A percentile compares a stretch with the other conserved stretches of the same genome.
These are phyloP conservation scores for Piprites chloris DNA, from an alignment of 2,113 vertebrate species.

Conservation along the genomic window DNA sequence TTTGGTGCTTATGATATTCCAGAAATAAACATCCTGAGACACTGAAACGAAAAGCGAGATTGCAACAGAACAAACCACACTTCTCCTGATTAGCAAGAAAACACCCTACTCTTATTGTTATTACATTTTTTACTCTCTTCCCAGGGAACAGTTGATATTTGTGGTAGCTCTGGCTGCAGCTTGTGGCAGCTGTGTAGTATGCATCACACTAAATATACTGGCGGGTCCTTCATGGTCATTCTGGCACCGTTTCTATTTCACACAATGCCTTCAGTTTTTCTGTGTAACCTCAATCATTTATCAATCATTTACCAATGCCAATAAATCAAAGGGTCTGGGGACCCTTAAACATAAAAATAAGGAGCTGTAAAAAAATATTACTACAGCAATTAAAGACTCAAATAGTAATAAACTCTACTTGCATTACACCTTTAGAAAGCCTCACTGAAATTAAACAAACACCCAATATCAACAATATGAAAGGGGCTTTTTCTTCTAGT, in stretches of 20 bases:
- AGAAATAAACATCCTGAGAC: neutral
- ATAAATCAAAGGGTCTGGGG: conserved; percentile 72
- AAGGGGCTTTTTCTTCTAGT: conserved; percentile 65
- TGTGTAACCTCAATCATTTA: conserved; percentile 62
- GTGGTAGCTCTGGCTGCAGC: conserved; percentile 19
- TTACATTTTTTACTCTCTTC: neutral
- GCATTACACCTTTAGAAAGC: conserved; percentile 55
- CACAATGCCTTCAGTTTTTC: conserved; percentile 70
- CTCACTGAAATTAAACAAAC: conserved; percentile 66
- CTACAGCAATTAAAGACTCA: conserved; percentile 76
- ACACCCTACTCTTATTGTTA: neutral
- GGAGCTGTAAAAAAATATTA: conserved; percentile 75
- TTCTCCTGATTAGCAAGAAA: neutral
- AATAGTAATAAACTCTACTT: conserved; percentile 65
- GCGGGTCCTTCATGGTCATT: conserved; percentile 34
- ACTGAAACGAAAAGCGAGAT: conserved; percentile 10
- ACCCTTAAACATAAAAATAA: conserved; percentile 73
- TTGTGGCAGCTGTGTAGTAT: conserved; percentile 20
- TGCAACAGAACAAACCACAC: neutral
- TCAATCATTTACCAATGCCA: conserved; percentile 64
- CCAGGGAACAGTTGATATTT: conserved; percentile 58
- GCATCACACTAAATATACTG: conserved; percentile 56
- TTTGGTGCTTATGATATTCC: neutral
- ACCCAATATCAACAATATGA: conserved; percentile 59
- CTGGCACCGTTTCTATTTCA: conserved; percentile 41